Evolutionary conservation across 2,888 invertebrate species (phyloP).

Genomic region (Polyommatus icarus): DNA sequence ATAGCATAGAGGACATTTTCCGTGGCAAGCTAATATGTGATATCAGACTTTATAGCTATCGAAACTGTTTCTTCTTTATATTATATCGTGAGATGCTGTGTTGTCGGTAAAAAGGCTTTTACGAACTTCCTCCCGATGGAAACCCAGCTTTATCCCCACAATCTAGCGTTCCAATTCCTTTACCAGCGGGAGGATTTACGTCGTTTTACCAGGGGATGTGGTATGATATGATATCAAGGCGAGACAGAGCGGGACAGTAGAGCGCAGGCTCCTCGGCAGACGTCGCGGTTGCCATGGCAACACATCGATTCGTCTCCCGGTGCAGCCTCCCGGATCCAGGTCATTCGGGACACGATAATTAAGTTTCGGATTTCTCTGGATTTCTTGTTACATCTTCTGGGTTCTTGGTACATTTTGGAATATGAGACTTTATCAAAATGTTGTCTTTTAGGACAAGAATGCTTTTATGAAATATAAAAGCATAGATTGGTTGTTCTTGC

Average conservation of each 20-base stretch:
- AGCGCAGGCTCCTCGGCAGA: slow-evolving; percentile 80
- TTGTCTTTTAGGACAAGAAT: too few species aligned
- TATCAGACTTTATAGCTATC: slow-evolving; percentile 68
- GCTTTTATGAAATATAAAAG: too few species aligned
- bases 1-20: slow-evolving; percentile 46
- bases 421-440: too few species aligned
- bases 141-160: slow-evolving; percentile 32
- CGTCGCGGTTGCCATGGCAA: slow-evolving; percentile 77
- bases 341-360: slow-evolving; percentile 58
- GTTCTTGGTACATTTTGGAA: too few species aligned
- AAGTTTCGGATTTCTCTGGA: slow-evolving; percentile 17
- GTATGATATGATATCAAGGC: slow-evolving; percentile 64
- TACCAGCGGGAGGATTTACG: slow-evolving; percentile 31
- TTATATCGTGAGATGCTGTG: slow-evolving; percentile 67
- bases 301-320: slow-evolving; percentile 72
- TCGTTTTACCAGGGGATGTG: slow-evolving; percentile 45
- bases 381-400: too few species aligned
- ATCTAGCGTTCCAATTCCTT: slow-evolving; percentile 43
- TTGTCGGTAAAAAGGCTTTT: slow-evolving; percentile 47
- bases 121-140: slow-evolving; percentile 12
- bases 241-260: slow-evolving; percentile 70
- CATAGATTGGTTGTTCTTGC: too few species aligned
- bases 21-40: slow-evolving; percentile 42
- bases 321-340: slow-evolving; percentile 74
- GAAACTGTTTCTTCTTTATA: slow-evolving; percentile 78